A percentile compares a stretch with the other conserved stretches of the same genome.
Evolutionary conservation across 2,888 invertebrate species (phyloP).

Genomic region (Lucinisca nassula): DNA sequence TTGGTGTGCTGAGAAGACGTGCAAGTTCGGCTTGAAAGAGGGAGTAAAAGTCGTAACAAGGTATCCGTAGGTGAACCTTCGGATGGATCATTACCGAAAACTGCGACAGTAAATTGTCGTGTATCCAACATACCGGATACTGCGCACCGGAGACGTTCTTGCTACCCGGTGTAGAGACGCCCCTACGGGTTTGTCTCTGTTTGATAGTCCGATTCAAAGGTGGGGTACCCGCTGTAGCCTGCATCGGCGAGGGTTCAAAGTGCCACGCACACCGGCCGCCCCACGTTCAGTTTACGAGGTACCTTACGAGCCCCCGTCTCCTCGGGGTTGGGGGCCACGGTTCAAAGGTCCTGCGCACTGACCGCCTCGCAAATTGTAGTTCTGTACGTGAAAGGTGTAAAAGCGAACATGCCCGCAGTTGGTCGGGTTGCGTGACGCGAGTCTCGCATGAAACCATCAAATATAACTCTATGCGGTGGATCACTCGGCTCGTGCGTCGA

Average conservation of each 20-base stretch:
- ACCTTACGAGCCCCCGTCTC: neutral
- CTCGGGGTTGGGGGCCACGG: neutral
- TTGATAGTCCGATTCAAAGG: neutral
- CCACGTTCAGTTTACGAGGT: neutral
- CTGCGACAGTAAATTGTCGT: too few relatives aligned
- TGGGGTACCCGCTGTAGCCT: neutral
- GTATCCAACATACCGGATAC: too few relatives aligned
- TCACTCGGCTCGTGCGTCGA: conserved; percentile 91
- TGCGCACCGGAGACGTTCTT: too few relatives aligned
- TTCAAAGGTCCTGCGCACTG: neutral
- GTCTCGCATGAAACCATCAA: neutral
- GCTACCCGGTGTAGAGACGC: too few relatives aligned
- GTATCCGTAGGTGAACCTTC: conserved; percentile 92
- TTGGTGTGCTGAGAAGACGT: conserved; percentile 89
- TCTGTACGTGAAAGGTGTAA: neutral
- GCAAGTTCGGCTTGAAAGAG: conserved; percentile 91
- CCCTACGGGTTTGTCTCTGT: too few relatives aligned
- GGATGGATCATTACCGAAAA: conserved; percentile 88
- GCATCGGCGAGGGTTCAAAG: neutral
- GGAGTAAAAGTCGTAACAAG: conserved; percentile 92
- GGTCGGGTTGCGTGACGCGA: neutral
- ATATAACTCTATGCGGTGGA: conserved; percentile 86
- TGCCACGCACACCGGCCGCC: neutral
- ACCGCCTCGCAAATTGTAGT: neutral
- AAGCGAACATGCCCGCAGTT: neutral